Evolutionary conservation across 2,888 invertebrate genomes (phyloP).

Genomic region (Priocnemis perturbator): DNA sequence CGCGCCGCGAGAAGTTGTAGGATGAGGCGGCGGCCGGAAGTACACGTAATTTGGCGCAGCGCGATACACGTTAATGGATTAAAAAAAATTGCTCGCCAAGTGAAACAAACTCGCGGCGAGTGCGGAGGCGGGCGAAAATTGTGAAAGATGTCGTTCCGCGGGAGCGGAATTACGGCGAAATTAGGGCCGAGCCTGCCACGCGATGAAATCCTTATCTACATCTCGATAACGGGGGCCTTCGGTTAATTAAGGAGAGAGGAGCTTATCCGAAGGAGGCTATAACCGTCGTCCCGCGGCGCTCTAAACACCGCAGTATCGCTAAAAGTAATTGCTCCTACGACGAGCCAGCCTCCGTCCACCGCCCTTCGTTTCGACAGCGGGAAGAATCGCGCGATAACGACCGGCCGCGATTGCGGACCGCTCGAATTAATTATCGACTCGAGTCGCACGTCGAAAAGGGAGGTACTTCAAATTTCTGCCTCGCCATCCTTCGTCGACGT

Average conservation of each 20-base stretch:
- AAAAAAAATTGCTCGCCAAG: background rate
- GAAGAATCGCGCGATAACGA: conserved; percentile 29
- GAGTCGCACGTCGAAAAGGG: too few species aligned
- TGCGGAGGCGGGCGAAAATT: background rate
- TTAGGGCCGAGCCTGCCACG: conserved; percentile 57
- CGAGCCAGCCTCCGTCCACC: conserved; percentile 25
- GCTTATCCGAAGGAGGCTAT: conserved; percentile 52
- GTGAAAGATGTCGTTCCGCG: background rate
- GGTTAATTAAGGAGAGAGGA: conserved; percentile 63
- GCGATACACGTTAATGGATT: background rate
- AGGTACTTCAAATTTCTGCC: background rate
- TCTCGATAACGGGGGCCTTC: conserved; percentile 57
- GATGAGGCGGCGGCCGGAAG: too few species aligned
- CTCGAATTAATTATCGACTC: too few species aligned
- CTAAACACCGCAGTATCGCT: conserved; percentile 52
- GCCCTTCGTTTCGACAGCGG: conserved; percentile 25
- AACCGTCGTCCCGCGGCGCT: conserved; percentile 39
- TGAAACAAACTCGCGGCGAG: background rate
- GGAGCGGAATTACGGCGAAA: conserved; percentile 46
- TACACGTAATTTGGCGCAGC: too few species aligned
- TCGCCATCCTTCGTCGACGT: background rate
- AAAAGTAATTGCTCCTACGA: conserved; percentile 53
- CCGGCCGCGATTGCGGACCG: too few species aligned
- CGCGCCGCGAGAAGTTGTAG: too few species aligned
- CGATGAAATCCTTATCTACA: conserved; percentile 63